phyloP scores from a whole-genome alignment of 2,113 vertebrate genomes.

The Bubalus kerabau region DNA sequence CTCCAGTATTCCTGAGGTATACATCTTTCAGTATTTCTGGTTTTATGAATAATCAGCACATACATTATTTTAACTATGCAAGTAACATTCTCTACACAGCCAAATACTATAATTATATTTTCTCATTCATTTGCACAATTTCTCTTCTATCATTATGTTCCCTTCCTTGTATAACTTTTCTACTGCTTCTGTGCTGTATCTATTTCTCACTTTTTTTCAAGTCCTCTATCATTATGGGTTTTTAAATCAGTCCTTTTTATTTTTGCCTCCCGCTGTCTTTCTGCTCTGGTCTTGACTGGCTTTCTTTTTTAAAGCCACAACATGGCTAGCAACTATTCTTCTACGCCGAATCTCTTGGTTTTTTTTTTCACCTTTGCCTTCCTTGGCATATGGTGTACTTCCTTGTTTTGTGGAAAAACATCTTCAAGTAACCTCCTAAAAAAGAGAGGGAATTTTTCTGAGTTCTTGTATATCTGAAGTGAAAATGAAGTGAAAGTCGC shows the following conservation, averaged over 20 bases:
- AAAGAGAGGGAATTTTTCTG: background rate
- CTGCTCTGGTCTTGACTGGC: background rate
- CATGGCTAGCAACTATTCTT: background rate
- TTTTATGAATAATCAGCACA: background rate
- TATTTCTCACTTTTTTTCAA: background rate
- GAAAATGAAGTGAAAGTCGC: background rate
- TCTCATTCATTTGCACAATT: background rate
- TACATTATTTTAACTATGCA: background rate
- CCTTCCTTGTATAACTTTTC: background rate
- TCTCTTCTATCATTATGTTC: background rate
- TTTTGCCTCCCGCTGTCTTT: background rate
- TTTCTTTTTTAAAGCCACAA: background rate
- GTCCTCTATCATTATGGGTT: background rate
- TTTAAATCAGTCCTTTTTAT: background rate
- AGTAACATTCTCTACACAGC: background rate
- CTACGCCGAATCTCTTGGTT: background rate
- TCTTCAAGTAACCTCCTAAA: background rate
- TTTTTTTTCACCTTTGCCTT: background rate
- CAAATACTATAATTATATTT: background rate
- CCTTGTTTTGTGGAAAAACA: background rate
- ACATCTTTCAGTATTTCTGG: background rate
- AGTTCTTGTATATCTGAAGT: background rate
- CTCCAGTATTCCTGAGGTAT: background rate
- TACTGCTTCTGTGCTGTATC: background rate
- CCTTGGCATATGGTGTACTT: background rate